phyloP scores from a whole-genome alignment of 2,888 invertebrate genomes.

The Thymelicus sylvestris region DNA sequence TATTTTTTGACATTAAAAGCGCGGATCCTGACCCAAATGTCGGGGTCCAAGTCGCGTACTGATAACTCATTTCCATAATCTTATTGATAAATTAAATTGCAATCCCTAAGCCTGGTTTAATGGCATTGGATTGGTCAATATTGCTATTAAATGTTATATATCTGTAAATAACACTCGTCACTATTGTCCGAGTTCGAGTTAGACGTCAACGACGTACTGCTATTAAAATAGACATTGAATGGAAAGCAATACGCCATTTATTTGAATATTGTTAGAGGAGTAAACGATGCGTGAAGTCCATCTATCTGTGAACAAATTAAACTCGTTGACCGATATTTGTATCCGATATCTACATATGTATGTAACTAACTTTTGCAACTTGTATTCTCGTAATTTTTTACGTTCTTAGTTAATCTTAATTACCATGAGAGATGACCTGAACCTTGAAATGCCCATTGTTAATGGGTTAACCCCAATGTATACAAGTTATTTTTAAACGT shows the following conservation, averaged over 20 bases:
- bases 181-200: not conserved
- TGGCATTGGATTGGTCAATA: too few relatives aligned
- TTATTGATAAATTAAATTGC: too few relatives aligned
- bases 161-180: not conserved
- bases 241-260: slow-evolving; percentile 5
- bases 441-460: not conserved
- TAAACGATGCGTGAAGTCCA: slow-evolving; percentile 1
- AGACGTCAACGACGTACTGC: not conserved
- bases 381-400: too few relatives aligned
- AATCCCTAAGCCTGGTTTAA: too few relatives aligned
- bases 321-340: not conserved
- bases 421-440: too few relatives aligned
- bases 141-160: not conserved
- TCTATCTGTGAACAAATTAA: not conserved
- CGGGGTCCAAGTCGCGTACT: too few relatives aligned
- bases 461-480: not conserved
- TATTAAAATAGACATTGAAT: slow-evolving; percentile 12
- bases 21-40: too few relatives aligned
- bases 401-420: too few relatives aligned
- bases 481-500: slow-evolving; percentile 2
- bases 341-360: too few relatives aligned
- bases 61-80: too few relatives aligned
- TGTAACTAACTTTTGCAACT: too few relatives aligned
- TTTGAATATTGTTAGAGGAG: slow-evolving; percentile 20
- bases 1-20: too few relatives aligned